These are phyloP conservation scores for Rhinoraja longicauda DNA, from an alignment of 2,797 vertebrate species.

Conservation along the genomic window DNA sequence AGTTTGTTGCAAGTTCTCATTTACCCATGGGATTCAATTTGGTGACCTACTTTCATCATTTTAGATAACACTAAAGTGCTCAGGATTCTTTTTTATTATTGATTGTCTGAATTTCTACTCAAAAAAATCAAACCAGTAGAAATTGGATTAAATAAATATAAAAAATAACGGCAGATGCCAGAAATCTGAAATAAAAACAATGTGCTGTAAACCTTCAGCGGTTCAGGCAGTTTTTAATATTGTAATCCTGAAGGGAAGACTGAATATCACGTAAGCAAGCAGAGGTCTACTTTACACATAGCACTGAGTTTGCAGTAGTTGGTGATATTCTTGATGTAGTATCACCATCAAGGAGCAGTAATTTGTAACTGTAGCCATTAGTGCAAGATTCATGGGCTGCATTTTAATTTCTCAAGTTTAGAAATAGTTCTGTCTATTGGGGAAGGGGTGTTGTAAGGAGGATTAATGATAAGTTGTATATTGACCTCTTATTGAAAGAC, in stretches of 20 bases:
- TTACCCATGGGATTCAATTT: not conserved
- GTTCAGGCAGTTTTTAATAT: not conserved
- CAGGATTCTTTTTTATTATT: not conserved
- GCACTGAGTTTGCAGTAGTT: not conserved
- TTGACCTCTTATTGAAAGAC: too few relatives aligned
- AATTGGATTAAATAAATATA: too few relatives aligned
- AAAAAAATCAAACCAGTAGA: not conserved
- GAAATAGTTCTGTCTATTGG: not conserved
- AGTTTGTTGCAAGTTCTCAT: not conserved
- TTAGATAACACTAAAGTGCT: not conserved
- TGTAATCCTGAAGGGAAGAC: not conserved
- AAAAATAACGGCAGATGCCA: too few relatives aligned
- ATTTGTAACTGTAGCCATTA: not conserved
- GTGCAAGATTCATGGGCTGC: too few relatives aligned
- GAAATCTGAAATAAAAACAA: too few relatives aligned
- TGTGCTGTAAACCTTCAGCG: too few relatives aligned
- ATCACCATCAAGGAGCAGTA: not conserved
- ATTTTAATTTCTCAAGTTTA: not conserved
- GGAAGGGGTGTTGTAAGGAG: not conserved
- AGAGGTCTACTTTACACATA: not conserved
- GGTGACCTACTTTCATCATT: not conserved
- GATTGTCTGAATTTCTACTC: not conserved
- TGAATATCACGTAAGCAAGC: not conserved
- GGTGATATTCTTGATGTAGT: not conserved
- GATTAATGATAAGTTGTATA: too few relatives aligned